phyloP scores from a whole-genome alignment of 2,797 vertebrate species.

The Sylvilagus floridanus region DNA sequence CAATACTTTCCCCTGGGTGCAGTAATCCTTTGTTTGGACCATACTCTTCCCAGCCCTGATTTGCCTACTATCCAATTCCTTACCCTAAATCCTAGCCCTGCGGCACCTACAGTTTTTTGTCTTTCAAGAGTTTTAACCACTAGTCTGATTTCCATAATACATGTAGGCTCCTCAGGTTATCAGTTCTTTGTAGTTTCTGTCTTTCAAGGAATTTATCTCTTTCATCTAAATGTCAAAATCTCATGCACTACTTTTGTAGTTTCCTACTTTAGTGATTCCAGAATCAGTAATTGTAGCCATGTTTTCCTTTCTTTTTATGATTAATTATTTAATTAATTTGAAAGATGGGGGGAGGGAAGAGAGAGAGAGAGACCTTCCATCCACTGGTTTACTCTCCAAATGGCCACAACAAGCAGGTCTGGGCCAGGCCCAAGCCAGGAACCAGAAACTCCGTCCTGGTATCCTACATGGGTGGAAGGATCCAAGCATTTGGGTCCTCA shows the following conservation, averaged over 20 bases:
- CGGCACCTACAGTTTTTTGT: neutral
- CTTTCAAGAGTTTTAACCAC: neutral
- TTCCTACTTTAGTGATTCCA: constrained; percentile 2
- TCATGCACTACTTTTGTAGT: neutral
- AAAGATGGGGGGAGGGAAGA: too few species aligned
- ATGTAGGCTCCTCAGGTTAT: neutral
- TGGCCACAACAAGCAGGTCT: too few species aligned
- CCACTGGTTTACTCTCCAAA: too few species aligned
- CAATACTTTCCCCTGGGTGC: neutral
- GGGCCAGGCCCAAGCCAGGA: too few species aligned
- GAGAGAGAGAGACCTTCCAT: too few species aligned
- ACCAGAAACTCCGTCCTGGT: too few species aligned
- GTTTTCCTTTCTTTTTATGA: too few species aligned
- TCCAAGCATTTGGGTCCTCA: too few species aligned
- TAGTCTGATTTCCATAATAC: neutral
- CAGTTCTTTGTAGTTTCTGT: neutral
- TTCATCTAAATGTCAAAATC: neutral
- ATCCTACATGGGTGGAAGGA: too few species aligned
- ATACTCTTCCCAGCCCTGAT: neutral
- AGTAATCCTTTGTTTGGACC: neutral
- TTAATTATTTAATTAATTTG: too few species aligned
- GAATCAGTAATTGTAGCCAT: neutral
- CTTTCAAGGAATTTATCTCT: neutral
- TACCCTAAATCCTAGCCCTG: neutral
- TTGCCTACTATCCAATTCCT: neutral